phyloP scores from a whole-genome alignment of 2,797 vertebrate species.

The Pelodytes ibericus region DNA sequence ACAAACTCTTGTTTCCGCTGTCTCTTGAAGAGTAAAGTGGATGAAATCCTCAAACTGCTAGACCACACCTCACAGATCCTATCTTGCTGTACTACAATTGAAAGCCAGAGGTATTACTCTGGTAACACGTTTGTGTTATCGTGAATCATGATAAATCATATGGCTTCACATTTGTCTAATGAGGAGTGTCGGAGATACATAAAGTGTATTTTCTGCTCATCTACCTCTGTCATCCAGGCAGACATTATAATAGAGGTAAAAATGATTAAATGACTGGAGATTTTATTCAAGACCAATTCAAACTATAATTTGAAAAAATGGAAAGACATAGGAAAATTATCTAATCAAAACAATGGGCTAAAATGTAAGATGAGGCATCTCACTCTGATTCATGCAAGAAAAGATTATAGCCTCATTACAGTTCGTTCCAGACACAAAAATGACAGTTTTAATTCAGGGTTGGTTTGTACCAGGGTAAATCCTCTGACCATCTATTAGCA shows the following conservation, averaged over 20 bases:
- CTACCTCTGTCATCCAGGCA: conserved; percentile 53
- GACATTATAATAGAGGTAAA: conserved; percentile 56
- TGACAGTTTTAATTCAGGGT: conserved; percentile 54
- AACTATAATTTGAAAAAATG: conserved; percentile 54
- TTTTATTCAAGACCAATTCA: conserved; percentile 57
- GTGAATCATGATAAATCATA: conserved; percentile 49
- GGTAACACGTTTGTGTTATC: conserved; percentile 28
- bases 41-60: conserved; percentile 11
- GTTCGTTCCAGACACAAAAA: conserved; percentile 46
- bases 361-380: conserved; percentile 55
- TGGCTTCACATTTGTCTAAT: conserved; percentile 46
- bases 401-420: conserved; percentile 56
- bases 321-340: conserved; percentile 56
- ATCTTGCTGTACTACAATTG: conserved; percentile 32
- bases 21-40: conserved; percentile 26
- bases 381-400: conserved; percentile 54
- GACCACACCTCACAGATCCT: conserved; percentile 44
- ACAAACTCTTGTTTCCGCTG: conserved; percentile 37
- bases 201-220: conserved; percentile 56
- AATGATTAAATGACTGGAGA: conserved; percentile 57
- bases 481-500: conserved; percentile 53
- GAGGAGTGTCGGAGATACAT: conserved; percentile 46
- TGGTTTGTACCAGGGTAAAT: conserved; percentile 53
- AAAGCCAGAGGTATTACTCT: conserved; percentile 41
- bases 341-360: conserved; percentile 57